Evolutionary conservation across 1,140 invertebrate genomes (phyloP), one percentile per base, ranked within the genome.

Genomic region (Trachelipus rathkii): DNA sequence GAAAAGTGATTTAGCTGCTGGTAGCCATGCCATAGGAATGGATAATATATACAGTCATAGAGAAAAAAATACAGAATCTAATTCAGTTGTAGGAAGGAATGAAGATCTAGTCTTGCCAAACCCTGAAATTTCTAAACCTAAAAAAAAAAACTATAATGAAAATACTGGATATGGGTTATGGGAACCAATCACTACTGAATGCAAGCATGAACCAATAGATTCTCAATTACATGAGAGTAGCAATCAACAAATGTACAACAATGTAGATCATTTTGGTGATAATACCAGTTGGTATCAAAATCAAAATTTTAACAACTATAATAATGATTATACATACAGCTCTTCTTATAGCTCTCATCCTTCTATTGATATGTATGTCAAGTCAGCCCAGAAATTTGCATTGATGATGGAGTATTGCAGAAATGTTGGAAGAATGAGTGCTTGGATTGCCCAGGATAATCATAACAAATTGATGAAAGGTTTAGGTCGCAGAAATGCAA

Each of bases 331-430:
- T n/a, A n/a, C 11, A 33, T 43, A 60, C 10, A 33, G 66, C 7
- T 76, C 71, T 44, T n/a, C 19, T 44, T 46, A 1, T 21, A 15
- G 11, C 44, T 19, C 45, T 11, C 72, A 71, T 10, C 7, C 15
- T 50, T 11, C 19, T 0, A 19, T 72, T 33, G 66, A 33, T 11
- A 13, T 70, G 33, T 78, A 75, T 45, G 13, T 78, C 5, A 33
- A 75, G 45, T 72, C 70, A 75, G 74, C 73, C 0, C 33, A 69
- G 10, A 78, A 78, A 70, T 78, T 78, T 72, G 71, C 71, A 15
- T 60, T 74, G 9, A 78, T 78, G 77, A 75, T 78, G 77, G 77
- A 78, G 19, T 78, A 78, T 75, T 71, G 74, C 67, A 69, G 67
- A 15, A 75, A 24, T 44, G 72, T 78, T 71, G 77, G 77, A 46